These are phyloP conservation scores for Drosophila guanche DNA, from an alignment of 1,140 invertebrate species.

Conservation along the genomic window DNA sequence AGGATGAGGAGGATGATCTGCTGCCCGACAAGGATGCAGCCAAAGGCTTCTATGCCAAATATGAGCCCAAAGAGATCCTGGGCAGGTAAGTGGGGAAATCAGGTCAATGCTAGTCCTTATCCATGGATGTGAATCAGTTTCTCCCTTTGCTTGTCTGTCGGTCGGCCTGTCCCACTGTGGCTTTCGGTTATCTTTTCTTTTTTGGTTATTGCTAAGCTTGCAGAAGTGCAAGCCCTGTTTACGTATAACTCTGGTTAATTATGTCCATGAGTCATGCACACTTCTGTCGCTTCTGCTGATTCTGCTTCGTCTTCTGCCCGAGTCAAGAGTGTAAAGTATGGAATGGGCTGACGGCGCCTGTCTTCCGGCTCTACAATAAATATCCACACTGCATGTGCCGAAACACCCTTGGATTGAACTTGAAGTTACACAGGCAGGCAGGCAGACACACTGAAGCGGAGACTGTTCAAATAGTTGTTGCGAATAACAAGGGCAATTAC, in stretches of 20 bases:
- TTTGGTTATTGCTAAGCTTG: constrained; percentile 42
- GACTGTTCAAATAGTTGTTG: constrained; percentile 4
- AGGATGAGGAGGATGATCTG: constrained; percentile 92
- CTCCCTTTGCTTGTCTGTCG: not conserved
- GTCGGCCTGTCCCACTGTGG: constrained; percentile 9
- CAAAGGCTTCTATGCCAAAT: constrained; percentile 98
- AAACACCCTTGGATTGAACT: too few species aligned
- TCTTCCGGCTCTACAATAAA: too few species aligned
- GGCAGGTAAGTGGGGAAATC: constrained; percentile 89
- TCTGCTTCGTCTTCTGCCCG: too few species aligned
- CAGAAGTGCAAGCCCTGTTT: constrained; percentile 58
- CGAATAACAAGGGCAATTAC: constrained; percentile 29
- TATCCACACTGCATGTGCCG: too few species aligned
- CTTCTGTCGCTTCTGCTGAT: too few species aligned
- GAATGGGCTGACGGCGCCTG: too few species aligned
- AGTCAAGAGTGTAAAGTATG: too few species aligned
- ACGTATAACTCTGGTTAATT: constrained; percentile 36
- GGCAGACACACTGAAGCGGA: too few species aligned
- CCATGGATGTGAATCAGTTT: not conserved
- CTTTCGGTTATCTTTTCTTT: too few species aligned
- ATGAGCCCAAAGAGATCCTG: constrained; percentile 98
- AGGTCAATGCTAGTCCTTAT: not conserved
- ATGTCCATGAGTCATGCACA: constrained; percentile 50
- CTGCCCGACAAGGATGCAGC: constrained; percentile 94
- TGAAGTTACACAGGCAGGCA: too few species aligned